A percentile compares a stretch with the other conserved stretches of the same genome.
These are phyloP conservation scores for Mastomys natalensis DNA, from an alignment of 2,113 vertebrate species.

Conservation along the genomic window DNA sequence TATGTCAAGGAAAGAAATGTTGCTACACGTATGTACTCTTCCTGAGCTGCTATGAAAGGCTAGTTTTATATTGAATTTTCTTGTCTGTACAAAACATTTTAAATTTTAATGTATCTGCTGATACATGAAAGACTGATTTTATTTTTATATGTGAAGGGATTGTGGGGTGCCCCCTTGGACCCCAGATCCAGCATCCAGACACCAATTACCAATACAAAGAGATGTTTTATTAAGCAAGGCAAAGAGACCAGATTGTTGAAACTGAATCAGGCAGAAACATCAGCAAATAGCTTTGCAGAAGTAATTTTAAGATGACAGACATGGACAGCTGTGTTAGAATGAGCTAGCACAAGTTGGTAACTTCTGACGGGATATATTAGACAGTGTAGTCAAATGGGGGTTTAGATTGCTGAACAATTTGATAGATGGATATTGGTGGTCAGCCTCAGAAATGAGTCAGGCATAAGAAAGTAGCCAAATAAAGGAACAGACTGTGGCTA, in stretches of 20 bases:
- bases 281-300: neutral
- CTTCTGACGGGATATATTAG: neutral
- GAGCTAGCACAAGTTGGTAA: neutral
- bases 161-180: too few relatives aligned
- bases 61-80: neutral
- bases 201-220: neutral
- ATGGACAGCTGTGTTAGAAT: neutral
- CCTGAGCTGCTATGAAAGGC: neutral
- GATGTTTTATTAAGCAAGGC: neutral
- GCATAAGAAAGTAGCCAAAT: neutral
- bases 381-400: neutral
- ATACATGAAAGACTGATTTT: neutral
- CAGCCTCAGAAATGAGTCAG: neutral
- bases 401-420: neutral
- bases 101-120: neutral
- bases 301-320: neutral
- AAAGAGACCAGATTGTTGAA: neutral
- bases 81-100: neutral
- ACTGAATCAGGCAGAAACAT: neutral
- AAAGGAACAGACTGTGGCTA: neutral
- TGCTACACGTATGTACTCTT: neutral
- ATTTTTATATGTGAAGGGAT: neutral
- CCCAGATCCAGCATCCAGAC: neutral
- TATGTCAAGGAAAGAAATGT: neutral
- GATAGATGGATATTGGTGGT: neutral